These are phyloP conservation scores for Bursaphelenchus okinawaensis DNA, from an alignment of 2,888 invertebrate genomes.

Conservation along the genomic window DNA sequence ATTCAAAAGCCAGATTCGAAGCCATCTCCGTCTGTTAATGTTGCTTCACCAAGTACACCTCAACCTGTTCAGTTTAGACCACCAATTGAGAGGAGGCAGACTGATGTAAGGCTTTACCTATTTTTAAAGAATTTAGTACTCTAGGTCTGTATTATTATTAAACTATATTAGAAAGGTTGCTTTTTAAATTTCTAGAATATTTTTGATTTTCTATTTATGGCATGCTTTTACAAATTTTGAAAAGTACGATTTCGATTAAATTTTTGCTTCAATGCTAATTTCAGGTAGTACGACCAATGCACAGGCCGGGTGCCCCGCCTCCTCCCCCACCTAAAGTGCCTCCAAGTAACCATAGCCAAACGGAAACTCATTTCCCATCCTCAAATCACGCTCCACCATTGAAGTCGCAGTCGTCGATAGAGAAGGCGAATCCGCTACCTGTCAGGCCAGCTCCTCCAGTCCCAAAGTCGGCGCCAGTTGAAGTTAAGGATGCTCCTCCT, in stretches of 20 bases:
- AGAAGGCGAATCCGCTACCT: background rate
- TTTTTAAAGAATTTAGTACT: too few relatives aligned
- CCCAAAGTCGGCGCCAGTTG: background rate
- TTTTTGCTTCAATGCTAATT: too few relatives aligned
- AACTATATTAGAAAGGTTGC: background rate
- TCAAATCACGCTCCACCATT: background rate
- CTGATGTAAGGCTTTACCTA: background rate
- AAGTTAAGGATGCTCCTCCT: conserved; percentile 17
- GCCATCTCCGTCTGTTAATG: background rate
- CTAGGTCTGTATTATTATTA: background rate
- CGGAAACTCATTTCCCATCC: background rate
- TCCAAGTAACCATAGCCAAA: background rate
- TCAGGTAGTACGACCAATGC: background rate
- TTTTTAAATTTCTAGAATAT: background rate
- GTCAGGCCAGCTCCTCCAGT: conserved; percentile 3
- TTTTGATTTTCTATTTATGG: too few relatives aligned
- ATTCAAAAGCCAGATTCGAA: background rate
- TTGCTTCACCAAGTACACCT: too few relatives aligned
- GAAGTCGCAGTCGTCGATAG: too few relatives aligned
- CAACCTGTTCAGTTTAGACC: background rate
- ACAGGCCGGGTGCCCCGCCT: conserved; percentile 23
- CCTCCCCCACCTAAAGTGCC: conserved; percentile 23
- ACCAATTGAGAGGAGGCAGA: background rate
- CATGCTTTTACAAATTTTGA: too few relatives aligned
- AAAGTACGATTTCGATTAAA: too few relatives aligned